Evolutionary conservation across 1,140 invertebrate genomes (phyloP), one percentile per base, ranked within the genome.

Genomic region (Charaxes varanes): DNA sequence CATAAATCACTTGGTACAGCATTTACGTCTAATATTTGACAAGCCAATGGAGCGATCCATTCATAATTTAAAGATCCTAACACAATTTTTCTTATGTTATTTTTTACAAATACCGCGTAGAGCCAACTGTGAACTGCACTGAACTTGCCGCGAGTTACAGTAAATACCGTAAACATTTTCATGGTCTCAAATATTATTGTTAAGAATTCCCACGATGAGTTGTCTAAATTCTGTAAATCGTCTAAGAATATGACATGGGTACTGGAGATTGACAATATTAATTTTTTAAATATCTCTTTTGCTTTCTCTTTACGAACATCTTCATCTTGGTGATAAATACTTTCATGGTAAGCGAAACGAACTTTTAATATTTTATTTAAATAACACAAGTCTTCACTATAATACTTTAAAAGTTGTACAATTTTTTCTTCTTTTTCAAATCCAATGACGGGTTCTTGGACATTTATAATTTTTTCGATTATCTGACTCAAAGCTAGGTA

Each of bases 21-120:
- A 40, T 68, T 57, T 1, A 83, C 79, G 24, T 84, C 68, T 47
- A 86, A 55, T 52, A 86, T 78, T 63, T 83, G 79, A 54, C 83
- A 86, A 32, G 79, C 77, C 12, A 84, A 45, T 41, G 72, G 43
- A 2, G 72, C 46, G 33, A 80, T 73, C 65, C 62, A 82, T 11
- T 37, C 35, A 7, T 55, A 52, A 34, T 50, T 32, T 31, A 82
- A 49, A 6, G 74, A 61, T 2, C 63, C 64, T 40, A 82, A 50
- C 15, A 66, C 38, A 12, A 72, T 71, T 63, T 78, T 82, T 40
- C 64, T 69, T 46, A 79, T 66, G 31, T 49, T 70, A 21, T 37
- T 50, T 32, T 62, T 66, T 6, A 68, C 63, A 45, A 79, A 77
- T 2, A 79, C 62, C 45, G 41, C 53, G 26, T 78, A 78, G 10